Base-by-base conservation (phyloP, 2,888 invertebrate species). In the Zaprionus obscuricornis region DNA sequence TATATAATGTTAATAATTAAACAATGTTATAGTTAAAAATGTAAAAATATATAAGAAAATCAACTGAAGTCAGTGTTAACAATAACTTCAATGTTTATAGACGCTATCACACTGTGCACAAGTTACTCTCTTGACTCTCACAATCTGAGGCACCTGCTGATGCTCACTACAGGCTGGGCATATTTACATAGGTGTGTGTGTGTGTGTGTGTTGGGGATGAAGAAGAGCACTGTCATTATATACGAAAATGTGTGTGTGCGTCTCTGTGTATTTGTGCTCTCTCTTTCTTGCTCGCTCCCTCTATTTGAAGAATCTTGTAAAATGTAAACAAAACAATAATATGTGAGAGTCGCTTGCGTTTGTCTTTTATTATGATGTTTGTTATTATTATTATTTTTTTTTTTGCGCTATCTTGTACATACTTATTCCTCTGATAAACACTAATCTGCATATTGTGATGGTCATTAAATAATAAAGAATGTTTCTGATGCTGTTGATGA, bases 321-420 rank as follows among this genome's bases (percentile, higher is more conserved):
- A 56, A 64, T 76, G 76, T 79, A 77, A 79, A 79, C 74, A 77
- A 79, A 74, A 50, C 68, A 29, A 55, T 11, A 36, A 7, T 34
- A 29, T 16, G 39, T 33, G 22, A 34, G 39, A 42, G 36, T 46
- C 36, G 34, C 27, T n/a, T n/a, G n/a, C n/a, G n/a, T n/a, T n/a
- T n/a, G n/a, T n/a, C n/a, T n/a, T n/a, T n/a, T n/a, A n/a, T n/a
- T n/a, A n/a, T 58, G 26, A 39, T 45, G 43, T 43, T n/a, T 50
- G 20, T 51, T 51, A 10, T 43, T 64, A 57, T 63, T 62, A 45
- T 56, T 60, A 36, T 59, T 60, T 29, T 50, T 73, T 55, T 39
- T 64, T 33, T 36, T 52, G 29, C 20, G 18, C 24, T 26, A 37
- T 52, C 51, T 34, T 69, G n/a, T n/a, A n/a, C n/a, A n/a, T n/a